Percentiles rank a stretch among this genome's conserved stretches.
Conservation (phyloP, 2,113 vertebrate species). For the Manacus vitellinus region DNA sequence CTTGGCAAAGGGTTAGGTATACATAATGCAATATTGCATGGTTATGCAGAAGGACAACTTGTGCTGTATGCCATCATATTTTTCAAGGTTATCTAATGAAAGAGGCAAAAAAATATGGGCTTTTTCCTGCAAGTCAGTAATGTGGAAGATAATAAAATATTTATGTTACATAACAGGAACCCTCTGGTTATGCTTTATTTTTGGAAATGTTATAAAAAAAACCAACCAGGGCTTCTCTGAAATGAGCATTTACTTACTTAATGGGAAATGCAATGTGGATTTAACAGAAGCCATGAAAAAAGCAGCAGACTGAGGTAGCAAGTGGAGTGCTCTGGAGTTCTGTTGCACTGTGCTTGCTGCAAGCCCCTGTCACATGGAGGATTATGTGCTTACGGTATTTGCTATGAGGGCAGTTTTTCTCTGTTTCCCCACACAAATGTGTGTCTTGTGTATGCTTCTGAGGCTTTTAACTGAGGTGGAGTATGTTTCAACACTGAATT, state of each 20-base stretch:
- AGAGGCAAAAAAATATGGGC: background rate
- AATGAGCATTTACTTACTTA: constrained; percentile 5
- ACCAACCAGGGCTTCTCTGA: constrained; percentile 11
- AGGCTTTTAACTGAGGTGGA: background rate
- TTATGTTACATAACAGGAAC: constrained; percentile 38
- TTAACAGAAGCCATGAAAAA: background rate
- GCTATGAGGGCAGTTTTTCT: background rate
- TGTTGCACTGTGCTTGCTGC: background rate
- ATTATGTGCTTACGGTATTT: background rate
- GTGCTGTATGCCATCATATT: background rate
- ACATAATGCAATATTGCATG: background rate
- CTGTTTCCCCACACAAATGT: background rate
- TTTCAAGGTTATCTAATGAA: constrained; percentile 12
- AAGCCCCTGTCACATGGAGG: background rate
- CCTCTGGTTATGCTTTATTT: constrained; percentile 51
- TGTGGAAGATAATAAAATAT: constrained; percentile 49
- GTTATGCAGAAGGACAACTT: background rate
- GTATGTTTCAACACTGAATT: background rate
- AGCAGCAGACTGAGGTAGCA: background rate
- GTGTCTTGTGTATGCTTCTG: background rate
- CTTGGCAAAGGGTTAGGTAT: background rate
- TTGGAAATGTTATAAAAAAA: constrained; percentile 19
- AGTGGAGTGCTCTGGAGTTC: background rate
- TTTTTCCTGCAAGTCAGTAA: background rate
- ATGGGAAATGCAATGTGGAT: background rate